Base-by-base conservation (phyloP, 2,888 invertebrate genomes). In the Deroplatys truncata region DNA sequence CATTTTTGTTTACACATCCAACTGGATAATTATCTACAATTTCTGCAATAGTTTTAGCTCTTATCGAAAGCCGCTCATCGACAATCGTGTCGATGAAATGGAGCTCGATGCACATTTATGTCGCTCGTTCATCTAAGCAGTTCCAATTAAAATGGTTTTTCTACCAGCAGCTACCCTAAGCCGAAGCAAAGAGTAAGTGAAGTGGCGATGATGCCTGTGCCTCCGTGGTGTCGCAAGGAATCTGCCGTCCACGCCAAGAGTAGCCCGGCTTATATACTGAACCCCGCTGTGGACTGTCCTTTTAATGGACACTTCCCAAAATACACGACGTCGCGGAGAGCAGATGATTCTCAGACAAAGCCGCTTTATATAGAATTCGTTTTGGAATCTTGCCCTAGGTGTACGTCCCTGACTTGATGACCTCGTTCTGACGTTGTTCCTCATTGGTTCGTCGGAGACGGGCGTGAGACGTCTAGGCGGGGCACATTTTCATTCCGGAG, bases 341-440 rank as follows among this genome's bases (percentile, higher is more conserved):
- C 56, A 72, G 56, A 72, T 72, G 56, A 72, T 72, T 82, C 31
- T 28, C 82, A 8, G 82, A 82, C 56, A 35, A 28, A 72, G 82
- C 86, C 28, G 82, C 31, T 87, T 87, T 87, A 87, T 31, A 87
- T 87, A 82, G 72, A 87, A 87, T 87, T 87, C 82, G 16, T n/a
- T 29, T 87, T 87, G 86, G 86, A 87, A 87, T 82, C 82, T 72
- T 87, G 86, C 82, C 82, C 82, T 82, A 87, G 86, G 86, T 87
- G 82, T 72, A 87, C 86, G 82, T 72, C 86, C 82, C 86, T 82
- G 86, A 82, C 86, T 87, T 87, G 82, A 31, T 87, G 86, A 87
- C 86, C 86, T 29, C 82, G 29, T 87, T 87, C 72, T 72, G 56
- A 20, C 56, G 56, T 72, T 72, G 25, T 20, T 72, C 2, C 20